Percentiles rank a stretch among this genome's conserved stretches.
Conservation (phyloP, 2,888 invertebrate genomes). For the Zootermopsis nevadensis region DNA sequence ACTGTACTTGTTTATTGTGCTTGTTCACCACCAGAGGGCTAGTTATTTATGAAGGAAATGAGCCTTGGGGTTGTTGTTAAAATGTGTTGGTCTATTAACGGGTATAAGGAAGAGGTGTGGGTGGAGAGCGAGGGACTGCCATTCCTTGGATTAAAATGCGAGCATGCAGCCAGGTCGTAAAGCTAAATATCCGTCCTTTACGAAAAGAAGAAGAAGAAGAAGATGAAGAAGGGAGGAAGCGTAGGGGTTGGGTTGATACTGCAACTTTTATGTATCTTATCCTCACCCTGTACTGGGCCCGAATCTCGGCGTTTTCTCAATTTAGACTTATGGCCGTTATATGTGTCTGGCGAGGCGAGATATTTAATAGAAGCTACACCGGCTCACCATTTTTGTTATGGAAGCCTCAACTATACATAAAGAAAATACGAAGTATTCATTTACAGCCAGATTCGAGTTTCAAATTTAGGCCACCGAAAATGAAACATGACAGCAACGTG, state of each 20-base stretch:
- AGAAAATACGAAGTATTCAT: slow-evolving; percentile 2
- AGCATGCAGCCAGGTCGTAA: slow-evolving; percentile 18
- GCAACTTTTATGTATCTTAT: slow-evolving; percentile 25
- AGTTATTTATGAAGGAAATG: slow-evolving; percentile 9
- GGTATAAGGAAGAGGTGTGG: neutral
- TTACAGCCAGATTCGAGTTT: neutral
- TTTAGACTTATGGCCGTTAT: neutral
- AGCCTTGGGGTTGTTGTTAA: neutral
- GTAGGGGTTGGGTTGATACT: neutral
- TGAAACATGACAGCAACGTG: no score
- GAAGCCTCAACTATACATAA: neutral
- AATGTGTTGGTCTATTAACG: slow-evolving; percentile 4
- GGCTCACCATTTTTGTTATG: neutral
- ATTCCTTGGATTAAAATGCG: slow-evolving; percentile 20
- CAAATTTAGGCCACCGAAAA: no score
- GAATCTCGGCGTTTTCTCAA: slow-evolving; percentile 31
- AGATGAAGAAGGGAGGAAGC: neutral
- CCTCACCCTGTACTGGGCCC: neutral
- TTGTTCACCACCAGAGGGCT: neutral
- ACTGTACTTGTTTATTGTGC: no score
- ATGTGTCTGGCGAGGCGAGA: neutral
- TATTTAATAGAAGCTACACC: slow-evolving; percentile 19
- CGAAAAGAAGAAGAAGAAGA: neutral
- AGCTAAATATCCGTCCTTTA: slow-evolving; percentile 25
- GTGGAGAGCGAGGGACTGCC: slow-evolving; percentile 15